Conservation (phyloP, 2,797 vertebrate genomes). For the Miichthys miiuy region DNA sequence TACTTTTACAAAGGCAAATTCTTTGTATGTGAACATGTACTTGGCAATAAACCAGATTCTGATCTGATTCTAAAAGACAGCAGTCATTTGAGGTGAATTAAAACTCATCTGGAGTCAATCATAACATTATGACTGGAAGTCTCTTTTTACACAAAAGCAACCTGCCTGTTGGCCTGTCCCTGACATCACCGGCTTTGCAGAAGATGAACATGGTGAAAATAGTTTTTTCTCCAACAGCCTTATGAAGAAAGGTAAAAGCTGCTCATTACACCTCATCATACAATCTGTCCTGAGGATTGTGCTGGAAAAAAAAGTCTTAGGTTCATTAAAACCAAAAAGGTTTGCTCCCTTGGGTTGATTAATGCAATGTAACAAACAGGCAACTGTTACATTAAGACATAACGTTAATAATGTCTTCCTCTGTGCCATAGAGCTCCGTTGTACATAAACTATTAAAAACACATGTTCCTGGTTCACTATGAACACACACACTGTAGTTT, state of each 20-base stretch:
- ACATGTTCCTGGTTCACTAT: too few relatives aligned
- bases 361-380: not conserved
- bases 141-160: not conserved
- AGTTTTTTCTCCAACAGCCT: not conserved
- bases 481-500: too few relatives aligned
- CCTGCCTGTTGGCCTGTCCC: not conserved
- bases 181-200: not conserved
- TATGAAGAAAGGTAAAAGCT: not conserved
- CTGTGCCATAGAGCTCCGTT: too few relatives aligned
- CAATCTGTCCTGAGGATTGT: not conserved
- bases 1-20: too few relatives aligned
- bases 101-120: not conserved
- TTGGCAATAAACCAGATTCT: too few relatives aligned
- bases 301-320: not conserved
- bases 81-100: not conserved
- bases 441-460: too few relatives aligned
- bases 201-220: not conserved
- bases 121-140: not conserved
- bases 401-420: not conserved
- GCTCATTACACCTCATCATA: not conserved
- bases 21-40: too few relatives aligned
- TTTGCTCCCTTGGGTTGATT: not conserved
- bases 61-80: not conserved
- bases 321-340: slow-evolving; percentile 4
- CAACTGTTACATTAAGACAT: not conserved